These are phyloP conservation scores for Ormyrus pomaceus DNA, from an alignment of 2,888 invertebrate species.

Conservation along the genomic window DNA sequence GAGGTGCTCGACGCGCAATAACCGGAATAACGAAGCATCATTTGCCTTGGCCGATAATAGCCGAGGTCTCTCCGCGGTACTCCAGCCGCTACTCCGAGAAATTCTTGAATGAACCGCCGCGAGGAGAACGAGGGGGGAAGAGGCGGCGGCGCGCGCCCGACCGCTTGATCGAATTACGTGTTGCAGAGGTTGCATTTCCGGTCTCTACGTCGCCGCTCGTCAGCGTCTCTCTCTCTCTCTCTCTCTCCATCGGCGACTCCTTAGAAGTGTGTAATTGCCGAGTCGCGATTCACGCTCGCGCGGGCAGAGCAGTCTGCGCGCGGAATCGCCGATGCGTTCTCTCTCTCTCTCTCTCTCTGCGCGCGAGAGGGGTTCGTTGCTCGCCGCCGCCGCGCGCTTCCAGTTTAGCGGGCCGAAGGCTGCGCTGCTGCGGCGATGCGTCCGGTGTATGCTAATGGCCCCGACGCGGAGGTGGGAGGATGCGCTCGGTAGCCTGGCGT, in stretches of 20 bases:
- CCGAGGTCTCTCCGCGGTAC: too few species aligned
- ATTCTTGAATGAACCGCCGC: conserved; percentile 41
- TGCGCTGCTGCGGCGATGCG: neutral
- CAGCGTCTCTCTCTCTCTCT: neutral
- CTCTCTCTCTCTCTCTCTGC: too few species aligned
- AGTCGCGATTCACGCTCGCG: neutral
- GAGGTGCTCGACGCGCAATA: too few species aligned
- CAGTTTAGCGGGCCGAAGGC: neutral
- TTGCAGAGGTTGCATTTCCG: conserved; percentile 18
- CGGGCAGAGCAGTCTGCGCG: neutral
- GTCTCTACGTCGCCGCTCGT: conserved; percentile 7
- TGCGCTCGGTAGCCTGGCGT: too few species aligned
- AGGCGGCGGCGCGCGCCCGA: neutral
- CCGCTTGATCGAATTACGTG: conserved; percentile 31
- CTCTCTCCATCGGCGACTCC: neutral
- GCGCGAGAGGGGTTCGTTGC: neutral
- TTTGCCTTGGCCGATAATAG: too few species aligned
- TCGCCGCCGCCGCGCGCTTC: neutral
- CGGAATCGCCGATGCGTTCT: neutral
- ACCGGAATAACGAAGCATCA: too few species aligned
- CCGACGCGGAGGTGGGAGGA: too few species aligned
- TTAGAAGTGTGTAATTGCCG: conserved; percentile 10
- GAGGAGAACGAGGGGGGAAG: conserved; percentile 1
- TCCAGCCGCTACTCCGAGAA: neutral
- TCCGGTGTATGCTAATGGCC: neutral